These are phyloP conservation scores for Drepanosiphum platanoidis DNA, from an alignment of 2,888 invertebrate genomes.

Conservation along the genomic window DNA sequence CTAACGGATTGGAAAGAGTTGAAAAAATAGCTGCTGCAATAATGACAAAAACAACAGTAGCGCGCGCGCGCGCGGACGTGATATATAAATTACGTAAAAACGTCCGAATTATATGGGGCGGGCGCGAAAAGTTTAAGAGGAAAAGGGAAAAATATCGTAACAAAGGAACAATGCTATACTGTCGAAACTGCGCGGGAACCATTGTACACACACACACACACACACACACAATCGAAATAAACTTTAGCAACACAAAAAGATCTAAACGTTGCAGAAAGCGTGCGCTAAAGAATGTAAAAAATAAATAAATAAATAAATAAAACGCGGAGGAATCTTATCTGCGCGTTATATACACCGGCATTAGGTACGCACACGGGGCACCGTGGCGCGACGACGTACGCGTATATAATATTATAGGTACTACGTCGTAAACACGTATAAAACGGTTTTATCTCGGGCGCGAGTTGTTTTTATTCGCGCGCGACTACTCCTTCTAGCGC, in stretches of 20 bases:
- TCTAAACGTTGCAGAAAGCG: not conserved
- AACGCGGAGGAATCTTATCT: too few species aligned
- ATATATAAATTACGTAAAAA: slow-evolving; percentile 32
- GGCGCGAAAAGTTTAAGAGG: slow-evolving; percentile 57
- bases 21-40: not conserved
- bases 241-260: not conserved
- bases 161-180: not conserved
- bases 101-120: slow-evolving; percentile 9
- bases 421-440: not conserved
- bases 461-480: not conserved
- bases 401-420: too few species aligned
- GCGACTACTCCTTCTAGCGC: not conserved
- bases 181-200: not conserved
- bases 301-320: too few species aligned
- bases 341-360: too few species aligned
- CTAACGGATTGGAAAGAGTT: not conserved
- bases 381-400: too few species aligned
- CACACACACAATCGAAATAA: not conserved
- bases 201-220: not conserved
- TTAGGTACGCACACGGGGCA: too few species aligned
- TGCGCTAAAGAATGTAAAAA: too few species aligned
- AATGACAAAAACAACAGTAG: not conserved
- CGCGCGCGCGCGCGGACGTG: not conserved
- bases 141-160: slow-evolving; percentile 29
- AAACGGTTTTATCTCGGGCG: slow-evolving; percentile 26